A percentile compares a stretch with the other conserved stretches of the same genome.
These are phyloP conservation scores for Bhutanitis thaidina DNA, from an alignment of 2,888 invertebrate genomes.

Conservation along the genomic window DNA sequence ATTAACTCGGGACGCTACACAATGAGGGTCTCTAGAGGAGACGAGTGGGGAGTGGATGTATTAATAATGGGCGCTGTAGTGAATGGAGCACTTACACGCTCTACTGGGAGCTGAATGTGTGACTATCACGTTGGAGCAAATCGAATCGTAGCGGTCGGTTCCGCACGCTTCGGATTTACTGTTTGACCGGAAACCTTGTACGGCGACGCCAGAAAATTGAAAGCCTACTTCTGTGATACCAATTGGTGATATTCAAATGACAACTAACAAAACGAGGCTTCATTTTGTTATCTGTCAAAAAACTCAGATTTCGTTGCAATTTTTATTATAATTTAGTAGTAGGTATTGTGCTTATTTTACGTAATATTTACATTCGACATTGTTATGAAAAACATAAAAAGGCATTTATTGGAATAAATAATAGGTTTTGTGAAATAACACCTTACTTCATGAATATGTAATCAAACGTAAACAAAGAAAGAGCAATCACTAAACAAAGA, in stretches of 20 bases:
- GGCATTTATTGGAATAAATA: neutral
- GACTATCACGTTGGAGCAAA: slow-evolving; percentile 73
- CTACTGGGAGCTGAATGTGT: slow-evolving; percentile 73
- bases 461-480: slow-evolving; percentile 24
- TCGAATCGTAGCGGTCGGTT: slow-evolving; percentile 66
- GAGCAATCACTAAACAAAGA: slow-evolving; percentile 29
- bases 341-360: too few species aligned
- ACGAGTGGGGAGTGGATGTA: slow-evolving; percentile 65
- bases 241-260: neutral
- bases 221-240: slow-evolving; percentile 14
- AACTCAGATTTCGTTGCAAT: too few species aligned
- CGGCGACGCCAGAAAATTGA: slow-evolving; percentile 39
- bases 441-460: too few species aligned
- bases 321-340: too few species aligned
- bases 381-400: slow-evolving; percentile 1
- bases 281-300: too few species aligned
- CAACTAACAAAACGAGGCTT: too few species aligned
- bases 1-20: slow-evolving; percentile 69
- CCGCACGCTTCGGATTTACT: slow-evolving; percentile 61
- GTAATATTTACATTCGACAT: too few species aligned
- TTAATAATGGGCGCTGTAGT: slow-evolving; percentile 73
- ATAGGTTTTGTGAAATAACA: neutral
- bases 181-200: slow-evolving; percentile 51
- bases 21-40: slow-evolving; percentile 67
- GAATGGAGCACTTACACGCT: slow-evolving; percentile 77